Evolutionary conservation across 2,888 invertebrate species (phyloP).

Genomic region (Phrixothrix hirtus): DNA sequence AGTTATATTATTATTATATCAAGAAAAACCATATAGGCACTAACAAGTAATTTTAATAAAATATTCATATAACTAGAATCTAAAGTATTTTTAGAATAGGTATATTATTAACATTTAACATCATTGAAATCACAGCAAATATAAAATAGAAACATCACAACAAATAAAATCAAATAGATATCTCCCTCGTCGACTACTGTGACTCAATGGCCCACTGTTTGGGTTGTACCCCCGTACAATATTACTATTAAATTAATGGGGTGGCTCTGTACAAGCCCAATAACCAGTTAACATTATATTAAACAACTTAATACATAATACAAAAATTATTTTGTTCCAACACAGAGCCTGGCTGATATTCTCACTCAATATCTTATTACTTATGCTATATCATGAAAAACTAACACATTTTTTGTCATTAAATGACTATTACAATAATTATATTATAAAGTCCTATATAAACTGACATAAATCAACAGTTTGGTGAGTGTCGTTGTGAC

Average conservation of each 20-base stretch:
- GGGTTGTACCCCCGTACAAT: slow-evolving; percentile 47
- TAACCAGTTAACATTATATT: slow-evolving; percentile 36
- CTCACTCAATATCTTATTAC: slow-evolving; percentile 42
- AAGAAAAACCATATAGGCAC: slow-evolving; percentile 46
- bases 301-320: slow-evolving; percentile 44
- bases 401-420: slow-evolving; percentile 54
- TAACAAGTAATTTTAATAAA: slow-evolving; percentile 30
- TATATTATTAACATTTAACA: slow-evolving; percentile 49
- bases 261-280: slow-evolving; percentile 44
- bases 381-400: slow-evolving; percentile 43
- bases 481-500: slow-evolving; percentile 52
- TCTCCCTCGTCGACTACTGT: slow-evolving; percentile 53
- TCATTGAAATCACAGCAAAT: slow-evolving; percentile 54
- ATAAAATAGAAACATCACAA: slow-evolving; percentile 48
- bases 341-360: slow-evolving; percentile 45
- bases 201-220: slow-evolving; percentile 48
- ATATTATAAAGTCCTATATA: slow-evolving; percentile 54
- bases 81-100: slow-evolving; percentile 48
- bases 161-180: slow-evolving; percentile 47
- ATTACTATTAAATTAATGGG: slow-evolving; percentile 40
- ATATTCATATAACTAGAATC: slow-evolving; percentile 28
- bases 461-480: slow-evolving; percentile 52
- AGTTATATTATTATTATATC: slow-evolving; percentile 41
- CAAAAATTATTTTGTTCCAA: slow-evolving; percentile 39
- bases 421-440: slow-evolving; percentile 54